Evolutionary conservation across 2,888 invertebrate genomes (phyloP).

Genomic region (Dryadula phaetusa): DNA sequence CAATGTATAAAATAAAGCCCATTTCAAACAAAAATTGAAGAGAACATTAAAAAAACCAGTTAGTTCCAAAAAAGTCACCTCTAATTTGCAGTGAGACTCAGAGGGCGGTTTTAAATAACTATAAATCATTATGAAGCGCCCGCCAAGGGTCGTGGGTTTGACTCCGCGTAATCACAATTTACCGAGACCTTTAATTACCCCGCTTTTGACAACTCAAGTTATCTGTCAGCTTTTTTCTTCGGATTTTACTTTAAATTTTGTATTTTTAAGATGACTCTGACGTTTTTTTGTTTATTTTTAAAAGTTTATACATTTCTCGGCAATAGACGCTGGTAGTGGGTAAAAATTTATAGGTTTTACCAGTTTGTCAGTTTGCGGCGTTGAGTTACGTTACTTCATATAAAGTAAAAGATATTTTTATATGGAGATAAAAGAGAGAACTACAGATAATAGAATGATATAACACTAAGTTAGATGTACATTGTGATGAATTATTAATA

Average conservation of each 20-base stretch:
- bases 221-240: not conserved
- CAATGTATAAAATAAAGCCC: not conserved
- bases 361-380: not conserved
- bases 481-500: too few relatives aligned
- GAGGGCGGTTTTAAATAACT: slow-evolving; percentile 33
- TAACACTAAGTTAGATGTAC: not conserved
- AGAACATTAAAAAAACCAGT: not conserved
- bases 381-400: too few relatives aligned
- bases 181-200: slow-evolving; percentile 23
- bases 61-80: not conserved
- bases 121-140: slow-evolving; percentile 38
- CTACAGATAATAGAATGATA: not conserved
- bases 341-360: too few relatives aligned
- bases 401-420: too few relatives aligned
- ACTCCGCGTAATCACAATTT: slow-evolving; percentile 26
- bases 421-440: too few relatives aligned
- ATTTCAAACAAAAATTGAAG: not conserved
- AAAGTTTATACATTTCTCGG: too few relatives aligned
- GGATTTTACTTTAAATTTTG: not conserved
- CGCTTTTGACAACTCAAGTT: slow-evolving; percentile 11
- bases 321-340: too few relatives aligned
- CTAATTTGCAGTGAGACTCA: slow-evolving; percentile 26
- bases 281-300: too few relatives aligned
- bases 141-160: slow-evolving; percentile 22
- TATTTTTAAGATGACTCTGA: too few relatives aligned